phyloP scores from a whole-genome alignment of 2,113 vertebrate genomes.

The Cathartes aura region DNA sequence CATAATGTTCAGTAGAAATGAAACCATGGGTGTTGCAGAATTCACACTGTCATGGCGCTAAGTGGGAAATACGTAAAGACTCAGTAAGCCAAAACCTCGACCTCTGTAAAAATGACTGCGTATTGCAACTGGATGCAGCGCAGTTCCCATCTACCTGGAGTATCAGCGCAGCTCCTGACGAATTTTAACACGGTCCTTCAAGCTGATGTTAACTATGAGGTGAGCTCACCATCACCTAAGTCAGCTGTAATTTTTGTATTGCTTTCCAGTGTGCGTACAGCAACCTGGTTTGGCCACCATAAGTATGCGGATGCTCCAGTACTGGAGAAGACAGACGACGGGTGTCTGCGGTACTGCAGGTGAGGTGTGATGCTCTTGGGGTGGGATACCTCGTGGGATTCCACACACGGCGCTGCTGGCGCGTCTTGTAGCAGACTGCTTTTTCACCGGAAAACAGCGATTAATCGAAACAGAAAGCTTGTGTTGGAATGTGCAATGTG shows the following conservation, averaged over 20 bases:
- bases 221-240: rapidly evolving
- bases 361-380: no score
- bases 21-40: neutral
- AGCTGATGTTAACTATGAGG: neutral
- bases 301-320: rapidly evolving
- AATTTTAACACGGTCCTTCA: neutral
- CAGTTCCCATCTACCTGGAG: no score
- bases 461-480: neutral
- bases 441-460: rapidly evolving
- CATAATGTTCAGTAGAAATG: neutral
- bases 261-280: rapidly evolving
- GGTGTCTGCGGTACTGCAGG: rapidly evolving
- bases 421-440: neutral
- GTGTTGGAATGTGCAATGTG: rapidly evolving
- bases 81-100: neutral
- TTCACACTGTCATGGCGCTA: neutral
- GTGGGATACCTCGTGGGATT: rapidly evolving
- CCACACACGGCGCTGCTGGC: rapidly evolving
- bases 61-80: neutral
- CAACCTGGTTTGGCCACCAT: neutral
- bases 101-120: neutral
- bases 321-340: neutral
- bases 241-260: neutral
- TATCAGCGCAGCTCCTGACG: neutral
- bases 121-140: neutral